These are phyloP conservation scores for Reticulitermes lucifugus DNA, from an alignment of 2,888 invertebrate genomes.

Conservation along the genomic window DNA sequence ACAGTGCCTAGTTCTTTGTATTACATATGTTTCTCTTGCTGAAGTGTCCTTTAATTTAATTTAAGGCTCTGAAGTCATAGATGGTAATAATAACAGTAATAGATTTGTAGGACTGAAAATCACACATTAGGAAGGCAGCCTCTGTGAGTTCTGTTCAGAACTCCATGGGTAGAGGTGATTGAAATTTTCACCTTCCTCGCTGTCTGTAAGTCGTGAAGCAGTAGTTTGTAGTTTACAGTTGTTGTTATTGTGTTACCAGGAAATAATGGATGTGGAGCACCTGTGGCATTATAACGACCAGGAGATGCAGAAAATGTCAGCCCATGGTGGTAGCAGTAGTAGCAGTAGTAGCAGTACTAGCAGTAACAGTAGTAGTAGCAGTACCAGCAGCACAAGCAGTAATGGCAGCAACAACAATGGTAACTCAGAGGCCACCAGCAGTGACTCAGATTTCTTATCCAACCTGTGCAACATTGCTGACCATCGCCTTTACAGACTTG, in stretches of 20 bases:
- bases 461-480: constrained; percentile 95
- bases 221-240: neutral
- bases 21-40: no score
- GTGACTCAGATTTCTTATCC: constrained; percentile 86
- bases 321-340: constrained; percentile 57
- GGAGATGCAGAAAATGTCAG: constrained; percentile 60
- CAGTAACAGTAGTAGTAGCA: constrained; percentile 40
- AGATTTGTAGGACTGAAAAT: no score
- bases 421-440: constrained; percentile 60
- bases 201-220: no score
- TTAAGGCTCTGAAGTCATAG: no score
- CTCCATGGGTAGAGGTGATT: no score
- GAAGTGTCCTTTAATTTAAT: no score
- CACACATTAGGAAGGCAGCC: no score
- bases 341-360: constrained; percentile 61
- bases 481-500: constrained; percentile 95
- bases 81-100: no score
- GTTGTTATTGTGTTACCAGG: constrained; percentile 66
- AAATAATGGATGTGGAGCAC: constrained; percentile 97
- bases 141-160: no score
- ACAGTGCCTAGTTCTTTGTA: no score
- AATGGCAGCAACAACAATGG: constrained; percentile 65
- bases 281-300: constrained; percentile 94
- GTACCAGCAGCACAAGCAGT: constrained; percentile 51
- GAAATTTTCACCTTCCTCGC: no score